Evolutionary conservation across 2,113 vertebrate genomes (phyloP).

Genomic region (Saccopteryx bilineata): DNA sequence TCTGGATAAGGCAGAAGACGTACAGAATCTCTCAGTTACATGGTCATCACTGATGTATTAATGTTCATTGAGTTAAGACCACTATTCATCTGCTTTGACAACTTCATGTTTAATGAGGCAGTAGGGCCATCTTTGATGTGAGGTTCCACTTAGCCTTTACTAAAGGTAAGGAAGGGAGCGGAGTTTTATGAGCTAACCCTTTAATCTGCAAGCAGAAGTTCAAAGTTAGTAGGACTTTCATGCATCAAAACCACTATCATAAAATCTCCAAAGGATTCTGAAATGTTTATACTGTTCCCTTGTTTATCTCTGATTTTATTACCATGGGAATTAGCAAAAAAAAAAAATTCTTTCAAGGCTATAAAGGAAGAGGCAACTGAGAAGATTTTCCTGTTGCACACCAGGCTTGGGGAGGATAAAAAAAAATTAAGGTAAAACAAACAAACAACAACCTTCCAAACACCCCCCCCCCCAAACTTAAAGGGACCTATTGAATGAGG

Average conservation of each 20-base stretch:
- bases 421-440: background rate
- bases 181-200: background rate
- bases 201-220: background rate
- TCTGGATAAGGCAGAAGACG: background rate
- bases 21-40: background rate
- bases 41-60: background rate
- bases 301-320: conserved; percentile 2
- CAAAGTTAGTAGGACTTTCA: background rate
- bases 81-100: background rate
- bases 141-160: background rate
- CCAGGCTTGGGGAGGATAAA: background rate
- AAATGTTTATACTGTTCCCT: background rate
- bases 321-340: background rate
- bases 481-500: background rate
- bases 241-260: background rate
- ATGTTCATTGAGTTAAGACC: background rate
- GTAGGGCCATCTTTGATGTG: background rate
- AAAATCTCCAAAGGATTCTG: background rate
- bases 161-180: background rate
- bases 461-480: background rate
- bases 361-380: background rate
- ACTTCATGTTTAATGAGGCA: background rate
- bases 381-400: background rate
- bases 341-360: background rate
- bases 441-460: background rate